Conservation (phyloP, 2,113 vertebrate genomes). For the Nettapus auritus region DNA sequence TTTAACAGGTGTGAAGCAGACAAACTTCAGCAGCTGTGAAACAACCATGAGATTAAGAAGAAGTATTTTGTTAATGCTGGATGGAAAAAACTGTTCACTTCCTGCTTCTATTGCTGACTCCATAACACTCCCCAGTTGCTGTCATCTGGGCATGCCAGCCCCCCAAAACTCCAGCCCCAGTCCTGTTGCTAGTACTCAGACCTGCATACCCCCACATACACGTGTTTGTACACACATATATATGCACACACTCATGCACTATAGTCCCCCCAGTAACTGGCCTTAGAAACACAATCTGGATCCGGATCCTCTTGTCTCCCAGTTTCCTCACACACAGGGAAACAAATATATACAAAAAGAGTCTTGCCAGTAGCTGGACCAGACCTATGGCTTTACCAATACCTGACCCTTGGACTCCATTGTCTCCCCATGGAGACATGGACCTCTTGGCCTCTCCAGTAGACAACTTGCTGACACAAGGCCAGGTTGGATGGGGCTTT, state of each 20-base stretch:
- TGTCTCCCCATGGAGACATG: accelerated
- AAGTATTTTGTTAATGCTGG: background rate
- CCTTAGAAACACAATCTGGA: background rate
- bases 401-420: background rate
- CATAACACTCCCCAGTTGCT: background rate
- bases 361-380: background rate
- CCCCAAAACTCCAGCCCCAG: background rate
- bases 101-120: background rate
- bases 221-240: accelerated
- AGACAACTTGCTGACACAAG: background rate
- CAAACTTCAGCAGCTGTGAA: background rate
- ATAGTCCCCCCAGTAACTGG: accelerated
- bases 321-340: background rate
- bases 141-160: background rate
- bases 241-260: accelerated
- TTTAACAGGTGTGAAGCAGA: background rate
- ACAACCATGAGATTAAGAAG: background rate
- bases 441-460: background rate
- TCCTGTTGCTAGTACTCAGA: background rate
- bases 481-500: no score
- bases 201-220: accelerated
- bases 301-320: background rate
- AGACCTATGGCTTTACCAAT: background rate
- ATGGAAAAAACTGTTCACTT: background rate
- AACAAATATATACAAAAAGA: background rate